A percentile compares a stretch with the other conserved stretches of the same genome.
These are phyloP conservation scores for Cephus pulcher DNA, from an alignment of 2,888 invertebrate genomes.

Conservation along the genomic window DNA sequence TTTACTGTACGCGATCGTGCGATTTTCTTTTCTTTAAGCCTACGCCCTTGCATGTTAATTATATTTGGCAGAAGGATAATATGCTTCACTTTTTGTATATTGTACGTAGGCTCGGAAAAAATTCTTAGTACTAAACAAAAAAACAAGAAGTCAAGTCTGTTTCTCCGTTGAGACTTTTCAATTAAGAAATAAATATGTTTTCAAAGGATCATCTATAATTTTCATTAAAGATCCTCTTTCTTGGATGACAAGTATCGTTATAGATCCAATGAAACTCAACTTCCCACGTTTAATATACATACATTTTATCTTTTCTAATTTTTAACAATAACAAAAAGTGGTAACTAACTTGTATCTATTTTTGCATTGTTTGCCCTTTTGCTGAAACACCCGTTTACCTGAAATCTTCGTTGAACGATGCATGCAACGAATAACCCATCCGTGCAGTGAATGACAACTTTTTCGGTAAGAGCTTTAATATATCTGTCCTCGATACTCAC, in stretches of 20 bases:
- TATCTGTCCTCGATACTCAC: slow-evolving; percentile 23
- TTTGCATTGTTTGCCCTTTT: slow-evolving; percentile 48
- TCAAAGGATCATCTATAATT: neutral
- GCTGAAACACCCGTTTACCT: slow-evolving; percentile 47
- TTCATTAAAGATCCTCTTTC: neutral
- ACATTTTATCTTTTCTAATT: slow-evolving; percentile 26
- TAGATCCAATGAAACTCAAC: neutral
- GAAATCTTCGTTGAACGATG: slow-evolving; percentile 55
- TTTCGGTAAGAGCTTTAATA: slow-evolving; percentile 87
- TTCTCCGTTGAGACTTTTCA: neutral
- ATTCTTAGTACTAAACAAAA: neutral
- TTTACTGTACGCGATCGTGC: neutral
- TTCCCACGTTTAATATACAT: neutral
- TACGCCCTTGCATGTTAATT: neutral
- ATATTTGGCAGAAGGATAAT: neutral
- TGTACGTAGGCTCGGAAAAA: neutral
- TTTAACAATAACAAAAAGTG: neutral
- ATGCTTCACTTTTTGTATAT: neutral
- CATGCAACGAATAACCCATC: slow-evolving; percentile 61
- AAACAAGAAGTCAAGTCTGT: neutral
- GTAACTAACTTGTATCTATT: slow-evolving; percentile 43
- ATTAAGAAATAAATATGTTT: neutral
- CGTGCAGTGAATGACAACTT: slow-evolving; percentile 98
- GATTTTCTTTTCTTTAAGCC: neutral
- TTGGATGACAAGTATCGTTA: neutral